Percentiles rank a stretch among this genome's conserved stretches.
phyloP scores from a whole-genome alignment of 2,888 invertebrate species.

The Folsomia candida region DNA sequence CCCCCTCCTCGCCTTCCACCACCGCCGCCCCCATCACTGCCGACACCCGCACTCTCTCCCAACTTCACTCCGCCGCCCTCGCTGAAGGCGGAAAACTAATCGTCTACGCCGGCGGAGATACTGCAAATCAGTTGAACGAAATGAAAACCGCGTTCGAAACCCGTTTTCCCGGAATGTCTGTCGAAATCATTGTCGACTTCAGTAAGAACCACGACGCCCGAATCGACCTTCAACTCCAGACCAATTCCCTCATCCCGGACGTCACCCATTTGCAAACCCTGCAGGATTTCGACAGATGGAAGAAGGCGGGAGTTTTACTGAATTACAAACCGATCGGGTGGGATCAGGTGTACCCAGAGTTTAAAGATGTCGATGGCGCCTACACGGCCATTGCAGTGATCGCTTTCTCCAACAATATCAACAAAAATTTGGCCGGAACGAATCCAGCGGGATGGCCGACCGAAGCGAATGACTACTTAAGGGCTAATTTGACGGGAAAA shows the following conservation, averaged over 20 bases:
- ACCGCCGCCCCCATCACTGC: too few species aligned
- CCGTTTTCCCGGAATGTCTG: not conserved
- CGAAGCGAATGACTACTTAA: conserved; percentile 25
- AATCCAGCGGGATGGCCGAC: conserved; percentile 18
- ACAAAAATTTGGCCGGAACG: not conserved
- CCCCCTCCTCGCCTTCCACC: too few species aligned
- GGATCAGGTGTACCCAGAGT: too few species aligned
- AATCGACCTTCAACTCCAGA: conserved; percentile 17
- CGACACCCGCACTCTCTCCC: too few species aligned
- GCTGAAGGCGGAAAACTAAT: conserved; percentile 10
- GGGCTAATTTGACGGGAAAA: conserved; percentile 22
- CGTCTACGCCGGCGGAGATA: conserved; percentile 23
- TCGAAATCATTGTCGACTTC: conserved; percentile 21
- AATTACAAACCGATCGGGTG: conserved; percentile 19
- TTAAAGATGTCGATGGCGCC: conserved; percentile 17
- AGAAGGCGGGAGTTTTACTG: conserved; percentile 7
- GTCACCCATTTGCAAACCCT: conserved; percentile 21
- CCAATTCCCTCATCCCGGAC: conserved; percentile 11
- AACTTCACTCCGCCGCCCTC: not conserved
- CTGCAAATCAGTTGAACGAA: conserved; percentile 5
- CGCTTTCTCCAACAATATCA: conserved; percentile 11
- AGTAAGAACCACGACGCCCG: conserved; percentile 20
- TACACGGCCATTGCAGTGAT: not conserved
- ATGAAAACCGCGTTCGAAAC: conserved; percentile 8
- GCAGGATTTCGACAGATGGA: conserved; percentile 22